Percentiles rank a stretch among this genome's conserved stretches.
Conservation (phyloP, 2,797 vertebrate genomes). For the Zalophus californianus region DNA sequence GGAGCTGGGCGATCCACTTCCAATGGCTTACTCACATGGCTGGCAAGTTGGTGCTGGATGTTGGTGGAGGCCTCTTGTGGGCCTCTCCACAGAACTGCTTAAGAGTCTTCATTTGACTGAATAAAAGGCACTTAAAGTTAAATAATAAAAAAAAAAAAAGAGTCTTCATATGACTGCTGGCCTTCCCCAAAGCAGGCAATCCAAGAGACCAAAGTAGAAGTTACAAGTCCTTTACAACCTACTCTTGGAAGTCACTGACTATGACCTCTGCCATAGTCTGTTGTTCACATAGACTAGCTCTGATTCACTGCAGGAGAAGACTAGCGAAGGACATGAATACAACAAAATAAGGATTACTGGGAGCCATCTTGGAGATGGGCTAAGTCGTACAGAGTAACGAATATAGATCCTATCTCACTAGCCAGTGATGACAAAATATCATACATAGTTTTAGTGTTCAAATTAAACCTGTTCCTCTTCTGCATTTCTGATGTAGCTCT, state of each 20-base stretch:
- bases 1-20: neutral
- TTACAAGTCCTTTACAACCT: neutral
- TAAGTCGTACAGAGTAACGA: neutral
- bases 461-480: neutral
- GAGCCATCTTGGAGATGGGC: neutral
- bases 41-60: neutral
- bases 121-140: too few species aligned
- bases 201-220: neutral
- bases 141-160: neutral
- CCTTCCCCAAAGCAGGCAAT: neutral
- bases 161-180: slow-evolving; percentile 9
- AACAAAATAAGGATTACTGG: neutral
- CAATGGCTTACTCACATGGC: neutral
- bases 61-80: neutral
- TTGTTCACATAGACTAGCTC: neutral
- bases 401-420: neutral
- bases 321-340: neutral
- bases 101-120: neutral
- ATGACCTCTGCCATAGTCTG: neutral
- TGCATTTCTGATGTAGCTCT: neutral
- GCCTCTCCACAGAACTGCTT: neutral
- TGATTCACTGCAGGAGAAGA: neutral
- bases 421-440: slow-evolving; percentile 21
- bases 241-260: neutral
- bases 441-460: slow-evolving; percentile 18